phyloP scores from a whole-genome alignment of 2,888 invertebrate genomes.

The Drepanosiphum platanoidis region DNA sequence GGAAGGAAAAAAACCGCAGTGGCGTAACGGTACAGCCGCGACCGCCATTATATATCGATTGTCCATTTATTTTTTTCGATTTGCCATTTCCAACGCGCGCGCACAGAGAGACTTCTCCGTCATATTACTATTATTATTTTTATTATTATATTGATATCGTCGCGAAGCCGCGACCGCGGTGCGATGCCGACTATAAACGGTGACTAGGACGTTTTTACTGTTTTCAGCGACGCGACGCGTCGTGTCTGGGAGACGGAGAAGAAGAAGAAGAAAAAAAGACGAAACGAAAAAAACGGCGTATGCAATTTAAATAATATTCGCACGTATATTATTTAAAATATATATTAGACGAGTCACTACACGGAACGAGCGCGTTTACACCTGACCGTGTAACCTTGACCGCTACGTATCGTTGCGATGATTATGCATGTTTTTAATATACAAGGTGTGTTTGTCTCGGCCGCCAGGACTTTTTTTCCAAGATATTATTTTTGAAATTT shows the following conservation, averaged over 20 bases:
- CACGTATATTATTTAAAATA: too few species aligned
- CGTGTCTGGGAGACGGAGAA: too few species aligned
- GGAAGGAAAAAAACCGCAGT: background rate
- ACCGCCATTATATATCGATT: background rate
- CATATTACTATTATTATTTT: background rate
- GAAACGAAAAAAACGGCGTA: background rate
- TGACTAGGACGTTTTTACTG: slow-evolving; percentile 4
- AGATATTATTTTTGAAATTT: too few species aligned
- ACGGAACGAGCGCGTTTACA: slow-evolving; percentile 8
- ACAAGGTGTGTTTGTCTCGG: too few species aligned
- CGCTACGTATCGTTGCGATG: slow-evolving; percentile 5
- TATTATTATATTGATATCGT: background rate
- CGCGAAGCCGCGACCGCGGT: background rate
- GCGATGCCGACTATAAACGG: background rate
- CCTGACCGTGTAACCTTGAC: slow-evolving; percentile 40
- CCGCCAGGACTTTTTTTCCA: too few species aligned
- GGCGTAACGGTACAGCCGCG: slow-evolving; percentile 33
- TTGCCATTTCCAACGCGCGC: slow-evolving; percentile 15
- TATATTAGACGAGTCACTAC: background rate
- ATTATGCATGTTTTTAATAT: too few species aligned
- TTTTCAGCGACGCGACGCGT: background rate
- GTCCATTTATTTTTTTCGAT: slow-evolving; percentile 25
- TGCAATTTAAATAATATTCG: slow-evolving; percentile 39
- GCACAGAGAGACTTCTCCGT: background rate
- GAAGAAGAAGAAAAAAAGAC: background rate